Evolutionary conservation across 2,888 invertebrate genomes (phyloP), one percentile per base, ranked within the genome.

Genomic region (Chymomyza fuscimana): DNA sequence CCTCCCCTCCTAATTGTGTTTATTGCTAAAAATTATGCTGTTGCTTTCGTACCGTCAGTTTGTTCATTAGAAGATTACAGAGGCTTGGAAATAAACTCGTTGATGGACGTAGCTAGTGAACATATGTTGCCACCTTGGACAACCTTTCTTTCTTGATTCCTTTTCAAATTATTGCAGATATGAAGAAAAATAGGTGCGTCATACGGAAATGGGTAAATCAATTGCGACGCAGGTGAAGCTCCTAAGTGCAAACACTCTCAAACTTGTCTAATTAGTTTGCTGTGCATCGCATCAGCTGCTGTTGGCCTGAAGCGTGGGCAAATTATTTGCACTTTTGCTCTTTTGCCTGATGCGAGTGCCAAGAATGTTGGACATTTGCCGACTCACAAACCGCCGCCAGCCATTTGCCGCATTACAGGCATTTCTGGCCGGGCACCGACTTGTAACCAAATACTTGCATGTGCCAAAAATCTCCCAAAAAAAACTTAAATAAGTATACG

Each of bases 401-500:
- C 69, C 70, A 62, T 71, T 69, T 78, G 76, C 73, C 79, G 78
- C 76, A 76, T 76, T 76, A 76, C 69, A 69, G 61, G 69, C 63
- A 74, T 74, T 70, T 66, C 76, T 66, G 66, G 61, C 59, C 12
- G 5, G n/a, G 67, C 52, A 68, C 19, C 51, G 65, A 22, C 63
- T 58, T 63, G 58, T 63, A 63, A 51, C 63, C 59, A 59, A 58
- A 70, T 56, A 66, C 64, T 50, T 61, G 69, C 61, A 59, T 54
- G 36, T 66, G 51, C 59, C 65, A 59, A 59, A 25, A 63, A 9
- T 10, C 3, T 40, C 10, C 10, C 12, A 46, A 4, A 46, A 12
- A 46, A 46, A 46, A 46, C 32, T 9, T 1, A 16, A 54, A 15
- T 16, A 7, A 54, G 52, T 19, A 16, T 19, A 54, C 54, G 6